Conservation (phyloP, 2,113 vertebrate species). For the Tragelaphus strepsiceros region DNA sequence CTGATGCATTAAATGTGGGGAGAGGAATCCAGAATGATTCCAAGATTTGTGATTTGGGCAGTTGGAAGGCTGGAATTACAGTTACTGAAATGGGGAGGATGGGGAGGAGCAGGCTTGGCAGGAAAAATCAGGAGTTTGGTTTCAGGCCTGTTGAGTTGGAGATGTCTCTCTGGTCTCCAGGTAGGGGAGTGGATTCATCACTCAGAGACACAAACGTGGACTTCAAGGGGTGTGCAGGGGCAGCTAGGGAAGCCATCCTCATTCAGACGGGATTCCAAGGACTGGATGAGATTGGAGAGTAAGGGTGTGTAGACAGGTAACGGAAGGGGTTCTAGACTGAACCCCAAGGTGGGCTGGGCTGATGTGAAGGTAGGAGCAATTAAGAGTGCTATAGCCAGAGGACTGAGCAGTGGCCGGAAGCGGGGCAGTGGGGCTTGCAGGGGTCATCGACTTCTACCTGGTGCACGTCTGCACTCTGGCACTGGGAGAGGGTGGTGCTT, state of each 20-base stretch:
- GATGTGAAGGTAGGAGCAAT: neutral
- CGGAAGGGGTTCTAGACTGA: neutral
- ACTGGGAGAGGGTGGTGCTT: neutral
- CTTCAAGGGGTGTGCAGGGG: neutral
- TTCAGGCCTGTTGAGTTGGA: neutral
- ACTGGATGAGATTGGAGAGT: neutral
- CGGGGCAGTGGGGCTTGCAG: neutral
- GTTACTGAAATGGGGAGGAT: neutral
- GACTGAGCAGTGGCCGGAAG: rapidly evolving
- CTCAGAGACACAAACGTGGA: neutral
- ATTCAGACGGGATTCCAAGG: neutral
- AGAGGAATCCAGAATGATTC: neutral
- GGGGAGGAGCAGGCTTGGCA: neutral
- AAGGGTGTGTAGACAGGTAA: neutral
- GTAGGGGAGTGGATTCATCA: no score
- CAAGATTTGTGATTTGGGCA: neutral
- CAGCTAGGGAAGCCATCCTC: neutral
- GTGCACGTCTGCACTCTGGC: neutral
- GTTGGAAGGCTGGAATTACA: neutral
- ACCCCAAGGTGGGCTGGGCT: no score
- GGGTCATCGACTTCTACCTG: neutral
- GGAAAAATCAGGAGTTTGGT: neutral
- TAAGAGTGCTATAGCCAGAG: neutral
- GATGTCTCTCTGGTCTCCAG: neutral
- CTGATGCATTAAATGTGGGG: neutral